phyloP scores from a whole-genome alignment of 2,888 invertebrate species.

The Holacanthella duospinosa region DNA sequence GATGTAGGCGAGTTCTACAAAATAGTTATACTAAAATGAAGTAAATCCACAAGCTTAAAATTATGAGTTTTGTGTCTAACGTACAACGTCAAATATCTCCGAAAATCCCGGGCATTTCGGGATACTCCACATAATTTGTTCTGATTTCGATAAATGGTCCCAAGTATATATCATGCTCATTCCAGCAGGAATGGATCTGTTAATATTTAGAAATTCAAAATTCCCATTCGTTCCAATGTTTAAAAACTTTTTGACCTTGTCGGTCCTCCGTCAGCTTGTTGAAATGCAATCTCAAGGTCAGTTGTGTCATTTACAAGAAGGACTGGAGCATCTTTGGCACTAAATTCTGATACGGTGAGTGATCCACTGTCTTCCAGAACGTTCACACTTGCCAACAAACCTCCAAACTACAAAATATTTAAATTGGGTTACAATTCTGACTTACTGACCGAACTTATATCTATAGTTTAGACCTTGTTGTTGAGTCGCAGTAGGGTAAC shows the following conservation, averaged over 20 bases:
- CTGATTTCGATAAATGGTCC: background rate
- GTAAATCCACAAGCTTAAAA: too few species aligned
- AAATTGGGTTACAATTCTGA: background rate
- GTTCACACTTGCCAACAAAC: background rate
- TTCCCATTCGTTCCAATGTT: background rate
- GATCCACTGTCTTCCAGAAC: background rate
- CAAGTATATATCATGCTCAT: background rate
- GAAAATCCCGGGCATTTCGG: too few species aligned
- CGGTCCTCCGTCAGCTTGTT: background rate
- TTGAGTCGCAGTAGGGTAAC: constrained; percentile 67
- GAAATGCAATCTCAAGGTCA: background rate
- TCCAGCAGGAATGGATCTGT: background rate
- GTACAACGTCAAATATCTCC: too few species aligned
- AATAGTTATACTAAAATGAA: too few species aligned
- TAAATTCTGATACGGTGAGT: constrained; percentile 2
- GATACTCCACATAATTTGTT: background rate
- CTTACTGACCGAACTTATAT: background rate
- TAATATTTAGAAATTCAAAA: background rate
- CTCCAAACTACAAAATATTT: constrained; percentile 1
- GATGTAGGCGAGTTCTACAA: background rate
- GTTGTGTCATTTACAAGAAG: constrained; percentile 5
- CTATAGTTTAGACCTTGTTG: constrained; percentile 54
- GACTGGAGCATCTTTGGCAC: background rate
- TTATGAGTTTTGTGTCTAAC: too few species aligned
- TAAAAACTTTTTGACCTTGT: background rate